phyloP scores from a whole-genome alignment of 1,140 invertebrate species.

The Cotesia typhae region DNA sequence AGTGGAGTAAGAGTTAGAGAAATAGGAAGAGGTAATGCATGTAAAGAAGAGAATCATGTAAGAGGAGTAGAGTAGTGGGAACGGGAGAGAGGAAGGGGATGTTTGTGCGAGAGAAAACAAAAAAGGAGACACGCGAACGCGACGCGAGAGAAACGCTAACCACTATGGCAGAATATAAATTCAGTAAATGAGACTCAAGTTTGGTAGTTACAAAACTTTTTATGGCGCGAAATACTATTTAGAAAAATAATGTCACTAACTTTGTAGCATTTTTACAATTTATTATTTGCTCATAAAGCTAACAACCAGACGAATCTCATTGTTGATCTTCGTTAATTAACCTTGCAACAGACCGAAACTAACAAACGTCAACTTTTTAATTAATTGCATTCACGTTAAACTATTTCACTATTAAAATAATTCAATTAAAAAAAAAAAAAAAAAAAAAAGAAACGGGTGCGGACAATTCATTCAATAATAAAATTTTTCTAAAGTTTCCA shows the following conservation, averaged over 20 bases:
- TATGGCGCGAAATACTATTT: constrained; percentile 61
- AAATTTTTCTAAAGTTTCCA: too few relatives aligned
- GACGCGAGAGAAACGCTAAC: constrained; percentile 16
- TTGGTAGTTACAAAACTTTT: constrained; percentile 60
- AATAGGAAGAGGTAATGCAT: constrained; percentile 3
- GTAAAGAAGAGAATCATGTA: not conserved
- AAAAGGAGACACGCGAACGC: constrained; percentile 35
- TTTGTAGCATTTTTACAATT: constrained; percentile 49
- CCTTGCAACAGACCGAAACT: not conserved
- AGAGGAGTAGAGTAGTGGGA: not conserved
- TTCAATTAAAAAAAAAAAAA: too few relatives aligned
- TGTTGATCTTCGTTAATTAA: constrained; percentile 34
- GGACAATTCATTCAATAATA: too few relatives aligned
- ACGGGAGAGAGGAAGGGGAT: not conserved
- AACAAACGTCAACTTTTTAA: constrained; percentile 20
- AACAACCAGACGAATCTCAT: constrained; percentile 20
- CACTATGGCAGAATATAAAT: constrained; percentile 49
- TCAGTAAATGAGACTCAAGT: constrained; percentile 60
- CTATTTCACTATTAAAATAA: too few relatives aligned
- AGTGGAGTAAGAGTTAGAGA: constrained; percentile 11
- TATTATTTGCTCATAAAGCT: constrained; percentile 50
- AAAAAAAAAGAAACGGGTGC: too few relatives aligned
- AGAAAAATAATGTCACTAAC: constrained; percentile 62
- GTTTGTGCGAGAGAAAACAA: constrained; percentile 26
- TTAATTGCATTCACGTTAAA: constrained; percentile 21